These are phyloP conservation scores for Symphodus melops DNA, from an alignment of 2,113 vertebrate species.

Conservation along the genomic window DNA sequence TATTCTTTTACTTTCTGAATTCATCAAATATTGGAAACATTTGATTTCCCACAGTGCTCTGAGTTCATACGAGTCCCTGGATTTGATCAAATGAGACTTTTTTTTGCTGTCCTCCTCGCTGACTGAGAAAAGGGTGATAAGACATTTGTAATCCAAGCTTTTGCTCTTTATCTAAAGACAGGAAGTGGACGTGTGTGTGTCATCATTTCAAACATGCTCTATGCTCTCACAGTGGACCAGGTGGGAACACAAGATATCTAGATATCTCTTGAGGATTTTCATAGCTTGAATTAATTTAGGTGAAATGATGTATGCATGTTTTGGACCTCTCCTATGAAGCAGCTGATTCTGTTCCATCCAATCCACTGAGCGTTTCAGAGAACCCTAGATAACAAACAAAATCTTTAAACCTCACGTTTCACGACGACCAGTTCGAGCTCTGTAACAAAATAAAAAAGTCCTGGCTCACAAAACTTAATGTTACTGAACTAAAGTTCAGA, in stretches of 20 bases:
- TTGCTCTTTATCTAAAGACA: no score
- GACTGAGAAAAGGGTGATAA: no score
- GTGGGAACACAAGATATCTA: neutral
- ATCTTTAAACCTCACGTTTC: neutral
- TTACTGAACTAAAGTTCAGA: neutral
- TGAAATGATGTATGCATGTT: neutral
- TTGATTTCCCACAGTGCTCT: no score
- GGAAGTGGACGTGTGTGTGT: neutral
- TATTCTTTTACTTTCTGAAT: no score
- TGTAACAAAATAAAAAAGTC: neutral
- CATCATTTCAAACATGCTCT: neutral
- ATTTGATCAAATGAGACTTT: neutral
- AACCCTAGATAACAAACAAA: neutral
- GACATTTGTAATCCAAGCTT: no score
- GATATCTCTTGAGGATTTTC: neutral
- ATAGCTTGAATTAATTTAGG: neutral
- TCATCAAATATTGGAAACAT: no score
- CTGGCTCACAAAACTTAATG: neutral
- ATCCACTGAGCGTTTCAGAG: neutral
- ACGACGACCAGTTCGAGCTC: neutral
- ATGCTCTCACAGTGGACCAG: neutral
- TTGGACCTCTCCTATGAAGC: neutral
- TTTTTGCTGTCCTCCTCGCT: no score
- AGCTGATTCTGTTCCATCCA: neutral
- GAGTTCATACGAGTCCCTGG: neutral